Evolutionary conservation across 1,140 invertebrate species (phyloP), one percentile per base, ranked within the genome.

Genomic region (Penaeus japonicus): DNA sequence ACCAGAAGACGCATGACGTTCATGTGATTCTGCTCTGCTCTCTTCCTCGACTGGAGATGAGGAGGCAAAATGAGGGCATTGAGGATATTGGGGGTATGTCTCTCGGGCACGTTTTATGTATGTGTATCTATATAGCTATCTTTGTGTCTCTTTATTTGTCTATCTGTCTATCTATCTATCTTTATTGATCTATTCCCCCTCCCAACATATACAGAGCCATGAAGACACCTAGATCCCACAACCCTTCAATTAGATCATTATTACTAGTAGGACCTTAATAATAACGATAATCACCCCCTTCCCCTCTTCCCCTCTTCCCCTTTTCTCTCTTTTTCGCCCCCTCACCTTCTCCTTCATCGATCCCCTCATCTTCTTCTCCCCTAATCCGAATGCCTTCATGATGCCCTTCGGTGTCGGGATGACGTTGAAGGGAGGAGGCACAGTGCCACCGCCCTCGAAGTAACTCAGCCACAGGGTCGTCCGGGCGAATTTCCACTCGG

Each of bases 401-500:
- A 96, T 92, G 62, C 94, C 93, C 92, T 90, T 90, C 20, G 82
- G 85, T 3, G 90, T 85, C 30, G 97, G 96, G 47, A 98, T 94
- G 87, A 98, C 94, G 92, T 98, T 98, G 91, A 98, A 97, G 0
- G 97, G 97, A 0, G 96, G 95, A 1, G 97, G 97, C 0, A 98
- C 95, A 0, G 96, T 97, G 85, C 95, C 95, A 0, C 96, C 96
- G 79, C 97, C 96, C 91, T 97, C 96, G 91, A 98, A 98, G 92
- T 98, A 98, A 89, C 96, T 97, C 94, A 98, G 96, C 96, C 97
- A 98, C 24, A 98, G 93, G 89, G 96, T 95, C 86, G 96, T 97
- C n/a, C 97, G 93, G 4, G 97, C 96, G 91, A 98, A 98, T 92
- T 98, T 98, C 97, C 97, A 98, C 93, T 98, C 97, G 0, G 95